Conservation (phyloP, 2,888 invertebrate species). For the Beris morrisii region DNA sequence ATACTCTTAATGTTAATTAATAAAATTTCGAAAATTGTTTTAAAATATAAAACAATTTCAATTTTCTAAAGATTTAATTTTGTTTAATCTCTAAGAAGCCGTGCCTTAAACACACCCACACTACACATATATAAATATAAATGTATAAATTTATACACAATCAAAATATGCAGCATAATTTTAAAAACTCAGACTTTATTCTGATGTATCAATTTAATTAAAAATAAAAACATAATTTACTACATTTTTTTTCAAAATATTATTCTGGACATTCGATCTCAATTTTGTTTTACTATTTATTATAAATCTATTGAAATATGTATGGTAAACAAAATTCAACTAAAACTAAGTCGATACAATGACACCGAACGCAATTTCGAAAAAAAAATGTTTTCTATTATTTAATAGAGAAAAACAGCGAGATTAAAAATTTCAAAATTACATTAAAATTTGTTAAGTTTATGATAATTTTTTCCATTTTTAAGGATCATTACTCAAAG, state of each 20-base stretch:
- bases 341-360: neutral
- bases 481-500: no score
- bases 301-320: no score
- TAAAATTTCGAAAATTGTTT: no score
- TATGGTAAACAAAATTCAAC: conserved; percentile 6
- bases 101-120: conserved; percentile 21
- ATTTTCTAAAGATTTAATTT: no score
- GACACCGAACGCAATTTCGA: neutral
- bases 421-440: conserved; percentile 6
- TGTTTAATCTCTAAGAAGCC: conserved; percentile 1
- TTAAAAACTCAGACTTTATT: no score
- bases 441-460: conserved; percentile 16
- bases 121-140: neutral
- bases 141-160: neutral
- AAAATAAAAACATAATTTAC: neutral
- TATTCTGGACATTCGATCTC: conserved; percentile 19
- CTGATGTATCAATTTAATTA: neutral
- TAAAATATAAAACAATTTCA: no score
- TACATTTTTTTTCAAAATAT: neutral
- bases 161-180: no score
- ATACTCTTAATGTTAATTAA: no score
- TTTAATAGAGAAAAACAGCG: conserved; percentile 5
- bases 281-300: conserved; percentile 1
- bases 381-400: conserved; percentile 8
- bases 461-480: neutral